phyloP scores from a whole-genome alignment of 2,888 invertebrate species.

The Adineta ricciae region DNA sequence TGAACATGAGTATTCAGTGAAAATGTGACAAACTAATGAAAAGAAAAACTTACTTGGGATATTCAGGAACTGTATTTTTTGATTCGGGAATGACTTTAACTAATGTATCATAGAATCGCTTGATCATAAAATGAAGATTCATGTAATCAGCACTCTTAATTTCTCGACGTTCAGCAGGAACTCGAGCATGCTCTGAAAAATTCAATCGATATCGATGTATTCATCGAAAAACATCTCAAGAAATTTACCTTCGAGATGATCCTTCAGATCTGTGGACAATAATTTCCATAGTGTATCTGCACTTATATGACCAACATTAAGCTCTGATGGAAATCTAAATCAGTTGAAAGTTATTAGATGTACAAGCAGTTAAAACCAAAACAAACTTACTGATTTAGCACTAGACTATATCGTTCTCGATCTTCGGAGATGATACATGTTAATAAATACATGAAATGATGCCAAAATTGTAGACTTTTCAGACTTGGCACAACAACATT shows the following conservation, averaged over 20 bases:
- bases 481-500: constrained; percentile 51
- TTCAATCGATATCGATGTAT: too few relatives aligned
- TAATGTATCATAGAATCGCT: constrained; percentile 95
- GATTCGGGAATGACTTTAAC: constrained; percentile 86
- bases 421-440: constrained; percentile 98
- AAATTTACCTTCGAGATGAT: constrained; percentile 67
- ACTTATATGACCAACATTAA: constrained; percentile 93
- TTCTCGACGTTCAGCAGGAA: constrained; percentile 58
- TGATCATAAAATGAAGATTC: constrained; percentile 98
- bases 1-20: background rate
- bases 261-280: constrained; percentile 81
- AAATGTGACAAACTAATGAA: background rate
- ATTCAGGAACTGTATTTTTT: constrained; percentile 91
- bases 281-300: constrained; percentile 94
- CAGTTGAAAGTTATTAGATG: background rate
- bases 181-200: constrained; percentile 72
- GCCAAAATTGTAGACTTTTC: constrained; percentile 78
- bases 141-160: constrained; percentile 98
- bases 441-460: constrained; percentile 86
- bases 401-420: constrained; percentile 89
- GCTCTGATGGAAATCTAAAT: constrained; percentile 74
- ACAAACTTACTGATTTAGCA: constrained; percentile 74
- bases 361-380: background rate
- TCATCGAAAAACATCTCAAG: too few relatives aligned
- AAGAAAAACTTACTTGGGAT: constrained; percentile 63